Evolutionary conservation across 2,888 invertebrate genomes (phyloP), one percentile per base, ranked within the genome.

Genomic region (Parascotia fuliginaria): DNA sequence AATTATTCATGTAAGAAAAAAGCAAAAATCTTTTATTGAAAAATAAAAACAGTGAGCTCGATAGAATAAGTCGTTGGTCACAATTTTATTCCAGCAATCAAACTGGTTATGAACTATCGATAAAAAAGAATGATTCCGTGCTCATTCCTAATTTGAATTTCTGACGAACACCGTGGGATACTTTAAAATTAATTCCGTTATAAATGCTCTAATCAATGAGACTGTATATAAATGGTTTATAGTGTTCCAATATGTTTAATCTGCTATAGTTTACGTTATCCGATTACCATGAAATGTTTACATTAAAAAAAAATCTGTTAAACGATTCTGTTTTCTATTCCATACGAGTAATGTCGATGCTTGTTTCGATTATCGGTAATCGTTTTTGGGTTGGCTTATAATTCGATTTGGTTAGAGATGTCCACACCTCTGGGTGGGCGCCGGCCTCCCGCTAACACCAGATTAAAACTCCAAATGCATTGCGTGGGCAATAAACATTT

Each of bases 361-460:
- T 32, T 31, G 50, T 43, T 33, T 47, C 27, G 33, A 22, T 48
- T 48, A 50, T 51, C 42, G 36, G 62, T 55, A 70, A 53, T 42
- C 43, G 40, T 48, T 55, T 61, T 59, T 65, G 67, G 69, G 80
- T 78, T 62, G 53, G 70, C 70, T 70, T 81, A 80, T 87, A 87
- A 87, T 88, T 88, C 81, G 87, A 87, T 88, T 87, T 88, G 77
- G 83, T 85, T 75, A 63, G 74, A 83, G 70, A 81, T 84, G 88
- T 88, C 87, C 81, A 86, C 86, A 86, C 86, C 89, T 88, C 81
- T 89, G 91, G 90, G 90, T 90, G 90, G 89, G 82, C 86, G 77
- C 74, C 76, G 87, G 79, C 73, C 87, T 79, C 88, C 89, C 84
- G 89, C 88, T 78, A 85, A 74, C 79, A 74, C 72, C 74, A 77